A percentile compares a stretch with the other conserved stretches of the same genome.
These are phyloP conservation scores for Euclidia mi DNA, from an alignment of 2,888 invertebrate genomes.

Conservation along the genomic window DNA sequence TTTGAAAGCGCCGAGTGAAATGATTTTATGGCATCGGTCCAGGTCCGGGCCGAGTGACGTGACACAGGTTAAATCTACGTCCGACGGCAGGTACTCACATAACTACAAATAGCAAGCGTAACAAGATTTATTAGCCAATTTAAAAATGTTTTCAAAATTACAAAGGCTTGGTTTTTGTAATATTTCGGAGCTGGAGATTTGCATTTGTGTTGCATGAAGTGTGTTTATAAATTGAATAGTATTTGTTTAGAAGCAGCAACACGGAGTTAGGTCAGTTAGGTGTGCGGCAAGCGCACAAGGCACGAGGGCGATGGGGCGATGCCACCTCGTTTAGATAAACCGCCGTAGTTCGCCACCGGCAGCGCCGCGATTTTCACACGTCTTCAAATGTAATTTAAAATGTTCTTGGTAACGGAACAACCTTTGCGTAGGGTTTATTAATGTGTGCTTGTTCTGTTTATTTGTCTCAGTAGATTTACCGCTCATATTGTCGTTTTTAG, in stretches of 20 bases:
- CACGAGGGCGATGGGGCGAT: slow-evolving; percentile 18
- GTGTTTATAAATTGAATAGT: slow-evolving; percentile 31
- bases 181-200: slow-evolving; percentile 14
- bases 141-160: slow-evolving; percentile 40
- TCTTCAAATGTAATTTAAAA: slow-evolving; percentile 65
- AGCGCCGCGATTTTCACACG: slow-evolving; percentile 55
- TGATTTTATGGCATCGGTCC: slow-evolving; percentile 46
- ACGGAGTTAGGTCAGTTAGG: slow-evolving; percentile 32
- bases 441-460: slow-evolving; percentile 38
- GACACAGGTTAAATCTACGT: slow-evolving; percentile 37
- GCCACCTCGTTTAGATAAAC: slow-evolving; percentile 66
- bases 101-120: slow-evolving; percentile 14
- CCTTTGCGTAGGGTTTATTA: slow-evolving; percentile 40
- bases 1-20: slow-evolving; percentile 41
- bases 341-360: slow-evolving; percentile 30
- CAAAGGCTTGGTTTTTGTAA: slow-evolving; percentile 23
- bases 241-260: slow-evolving; percentile 26
- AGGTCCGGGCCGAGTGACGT: slow-evolving; percentile 36
- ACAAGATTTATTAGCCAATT: slow-evolving; percentile 37
- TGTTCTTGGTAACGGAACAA: slow-evolving; percentile 48
- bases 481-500: slow-evolving; percentile 27
- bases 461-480: slow-evolving; percentile 26
- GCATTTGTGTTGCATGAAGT: slow-evolving; percentile 10
- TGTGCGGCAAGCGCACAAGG: slow-evolving; percentile 20
- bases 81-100: slow-evolving; percentile 23